Conservation (phyloP, 2,113 vertebrate species). For the Larimichthys crocea region DNA sequence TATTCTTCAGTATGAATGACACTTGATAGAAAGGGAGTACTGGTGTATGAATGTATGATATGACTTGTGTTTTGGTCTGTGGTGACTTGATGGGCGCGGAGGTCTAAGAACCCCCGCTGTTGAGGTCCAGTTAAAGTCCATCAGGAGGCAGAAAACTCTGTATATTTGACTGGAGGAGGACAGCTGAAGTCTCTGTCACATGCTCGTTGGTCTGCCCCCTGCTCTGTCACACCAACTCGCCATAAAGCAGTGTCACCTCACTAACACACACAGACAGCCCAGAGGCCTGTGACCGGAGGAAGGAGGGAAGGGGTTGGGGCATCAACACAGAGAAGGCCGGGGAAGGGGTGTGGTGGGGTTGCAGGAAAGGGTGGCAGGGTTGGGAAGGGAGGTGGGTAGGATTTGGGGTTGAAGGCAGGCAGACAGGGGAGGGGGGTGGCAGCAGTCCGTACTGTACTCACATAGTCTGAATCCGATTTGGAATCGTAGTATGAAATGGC, state of each 20-base stretch:
- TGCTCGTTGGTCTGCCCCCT: conserved; percentile 62
- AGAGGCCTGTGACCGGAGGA: conserved; percentile 46
- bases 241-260: conserved; percentile 64
- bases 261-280: conserved; percentile 75
- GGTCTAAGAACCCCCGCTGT: conserved; percentile 3
- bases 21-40: conserved; percentile 18
- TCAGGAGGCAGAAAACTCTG: conserved; percentile 23
- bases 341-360: conserved; percentile 30
- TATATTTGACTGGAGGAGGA: conserved; percentile 44
- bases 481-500: conserved; percentile 97
- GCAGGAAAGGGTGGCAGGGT: conserved; percentile 47
- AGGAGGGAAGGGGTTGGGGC: conserved; percentile 10
- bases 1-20: conserved; percentile 30
- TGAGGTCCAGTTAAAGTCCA: not conserved
- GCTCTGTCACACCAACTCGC: conserved; percentile 67
- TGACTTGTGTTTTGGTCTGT: conserved; percentile 20
- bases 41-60: not conserved
- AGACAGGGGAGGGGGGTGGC: conserved; percentile 20
- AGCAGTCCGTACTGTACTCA: conserved; percentile 86
- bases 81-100: not conserved
- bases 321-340: conserved; percentile 62
- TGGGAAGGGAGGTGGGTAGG: conserved; percentile 37
- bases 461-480: conserved; percentile 94
- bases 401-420: conserved; percentile 54
- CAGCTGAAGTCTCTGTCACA: conserved; percentile 72